These are phyloP conservation scores for Spicauda simplicius DNA, from an alignment of 2,888 invertebrate species.

Conservation along the genomic window DNA sequence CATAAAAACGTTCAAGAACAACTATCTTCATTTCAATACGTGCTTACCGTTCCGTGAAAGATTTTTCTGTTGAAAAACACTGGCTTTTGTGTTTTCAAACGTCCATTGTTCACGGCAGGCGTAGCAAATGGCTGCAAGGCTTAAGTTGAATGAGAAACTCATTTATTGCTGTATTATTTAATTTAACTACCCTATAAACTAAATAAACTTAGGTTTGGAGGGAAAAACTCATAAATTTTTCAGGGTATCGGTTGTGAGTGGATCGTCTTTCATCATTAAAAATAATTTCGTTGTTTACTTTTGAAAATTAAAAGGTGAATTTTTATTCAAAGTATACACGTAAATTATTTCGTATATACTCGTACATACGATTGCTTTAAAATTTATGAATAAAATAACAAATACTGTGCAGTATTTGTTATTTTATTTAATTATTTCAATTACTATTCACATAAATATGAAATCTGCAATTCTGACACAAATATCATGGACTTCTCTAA, in stretches of 20 bases:
- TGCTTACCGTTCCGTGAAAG: conserved; percentile 2
- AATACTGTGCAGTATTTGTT: too few species aligned
- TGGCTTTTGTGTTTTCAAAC: conserved; percentile 9
- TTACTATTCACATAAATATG: too few species aligned
- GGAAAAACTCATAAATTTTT: background rate
- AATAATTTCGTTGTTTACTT: too few species aligned
- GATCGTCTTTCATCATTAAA: too few species aligned
- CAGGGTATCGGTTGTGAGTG: background rate
- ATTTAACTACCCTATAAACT: background rate
- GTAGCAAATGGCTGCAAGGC: conserved; percentile 15
- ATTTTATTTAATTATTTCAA: too few species aligned
- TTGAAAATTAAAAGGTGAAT: too few species aligned
- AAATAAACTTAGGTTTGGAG: background rate
- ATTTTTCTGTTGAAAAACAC: conserved; percentile 2
- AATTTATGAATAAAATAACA: too few species aligned
- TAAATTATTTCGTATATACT: too few species aligned
- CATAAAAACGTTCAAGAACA: background rate
- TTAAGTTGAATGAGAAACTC: background rate
- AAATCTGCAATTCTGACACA: too few species aligned
- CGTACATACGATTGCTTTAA: too few species aligned
- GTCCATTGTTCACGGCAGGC: conserved; percentile 5
- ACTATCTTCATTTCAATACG: conserved; percentile 10
- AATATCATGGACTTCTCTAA: too few species aligned
- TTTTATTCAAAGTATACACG: too few species aligned
- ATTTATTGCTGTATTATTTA: background rate